These are phyloP conservation scores for Ophion ellenae DNA, from an alignment of 2,888 invertebrate species.

Conservation along the genomic window DNA sequence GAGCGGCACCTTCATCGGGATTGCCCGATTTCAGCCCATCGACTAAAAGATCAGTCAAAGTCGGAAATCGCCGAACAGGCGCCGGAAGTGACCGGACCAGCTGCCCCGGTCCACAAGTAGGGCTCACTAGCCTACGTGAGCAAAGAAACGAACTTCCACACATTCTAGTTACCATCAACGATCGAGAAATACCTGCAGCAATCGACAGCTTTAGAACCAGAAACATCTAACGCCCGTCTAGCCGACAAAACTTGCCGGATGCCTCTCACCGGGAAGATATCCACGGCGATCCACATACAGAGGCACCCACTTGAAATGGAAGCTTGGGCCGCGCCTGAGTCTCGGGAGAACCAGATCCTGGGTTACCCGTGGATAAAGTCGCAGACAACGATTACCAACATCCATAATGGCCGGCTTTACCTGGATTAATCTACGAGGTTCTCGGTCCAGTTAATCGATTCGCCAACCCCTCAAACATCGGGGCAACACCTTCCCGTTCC, in stretches of 20 bases:
- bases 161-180: slow-evolving; percentile 11
- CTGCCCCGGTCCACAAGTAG: slow-evolving; percentile 19
- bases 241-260: not conserved
- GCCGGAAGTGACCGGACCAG: not conserved
- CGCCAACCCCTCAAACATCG: too few species aligned
- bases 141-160: slow-evolving; percentile 10
- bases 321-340: slow-evolving; percentile 22
- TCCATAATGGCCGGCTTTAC: too few species aligned
- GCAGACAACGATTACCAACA: not conserved
- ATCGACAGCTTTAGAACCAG: not conserved
- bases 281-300: not conserved
- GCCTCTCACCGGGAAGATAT: not conserved
- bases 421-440: too few species aligned
- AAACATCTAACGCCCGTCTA: not conserved
- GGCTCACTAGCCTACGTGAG: not conserved
- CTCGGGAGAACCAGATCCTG: not conserved
- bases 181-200: not conserved
- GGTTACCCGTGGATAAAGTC: not conserved
- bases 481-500: too few species aligned
- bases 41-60: not conserved
- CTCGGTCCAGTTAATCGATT: too few species aligned
- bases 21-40: not conserved
- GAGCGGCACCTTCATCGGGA: slow-evolving; percentile 23
- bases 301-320: not conserved
- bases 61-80: slow-evolving; percentile 38